Conservation (phyloP, 2,888 invertebrate genomes). For the Melanargia galathea region DNA sequence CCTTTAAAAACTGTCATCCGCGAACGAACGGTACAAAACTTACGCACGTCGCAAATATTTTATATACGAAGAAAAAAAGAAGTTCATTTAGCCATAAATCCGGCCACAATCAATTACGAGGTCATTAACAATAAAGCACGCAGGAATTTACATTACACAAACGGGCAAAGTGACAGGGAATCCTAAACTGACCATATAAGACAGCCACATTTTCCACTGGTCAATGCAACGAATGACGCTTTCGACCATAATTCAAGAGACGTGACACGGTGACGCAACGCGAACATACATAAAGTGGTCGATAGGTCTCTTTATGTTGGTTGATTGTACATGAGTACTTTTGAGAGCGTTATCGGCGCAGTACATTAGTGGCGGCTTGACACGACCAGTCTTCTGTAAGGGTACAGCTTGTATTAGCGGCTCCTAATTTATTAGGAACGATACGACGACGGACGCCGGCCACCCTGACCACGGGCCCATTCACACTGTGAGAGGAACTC, state of each 20-base stretch:
- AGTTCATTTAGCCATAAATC: constrained; percentile 57
- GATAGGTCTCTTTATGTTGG: constrained; percentile 52
- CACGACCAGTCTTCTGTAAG: constrained; percentile 79
- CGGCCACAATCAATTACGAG: constrained; percentile 65
- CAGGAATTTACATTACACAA: constrained; percentile 69
- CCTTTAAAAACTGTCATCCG: constrained; percentile 37
- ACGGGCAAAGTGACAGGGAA: constrained; percentile 61
- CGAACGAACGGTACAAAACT: constrained; percentile 32
- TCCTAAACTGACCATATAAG: constrained; percentile 73
- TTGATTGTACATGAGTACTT: constrained; percentile 64
- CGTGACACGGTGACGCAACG: constrained; percentile 38
- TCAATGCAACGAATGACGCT: constrained; percentile 61
- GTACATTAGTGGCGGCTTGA: constrained; percentile 79
- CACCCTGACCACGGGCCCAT: constrained; percentile 77
- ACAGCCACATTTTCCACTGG: constrained; percentile 61
- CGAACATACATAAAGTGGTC: constrained; percentile 35
- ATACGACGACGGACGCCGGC: constrained; percentile 80
- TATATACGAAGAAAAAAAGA: constrained; percentile 40
- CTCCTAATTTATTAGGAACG: constrained; percentile 80
- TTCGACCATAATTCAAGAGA: constrained; percentile 41
- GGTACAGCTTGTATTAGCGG: constrained; percentile 78
- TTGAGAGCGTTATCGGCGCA: constrained; percentile 76
- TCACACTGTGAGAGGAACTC: constrained; percentile 64
- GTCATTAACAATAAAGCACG: constrained; percentile 69
- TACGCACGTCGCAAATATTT: constrained; percentile 48